Evolutionary conservation across 2,888 invertebrate genomes (phyloP).

Genomic region (Meganola albula): DNA sequence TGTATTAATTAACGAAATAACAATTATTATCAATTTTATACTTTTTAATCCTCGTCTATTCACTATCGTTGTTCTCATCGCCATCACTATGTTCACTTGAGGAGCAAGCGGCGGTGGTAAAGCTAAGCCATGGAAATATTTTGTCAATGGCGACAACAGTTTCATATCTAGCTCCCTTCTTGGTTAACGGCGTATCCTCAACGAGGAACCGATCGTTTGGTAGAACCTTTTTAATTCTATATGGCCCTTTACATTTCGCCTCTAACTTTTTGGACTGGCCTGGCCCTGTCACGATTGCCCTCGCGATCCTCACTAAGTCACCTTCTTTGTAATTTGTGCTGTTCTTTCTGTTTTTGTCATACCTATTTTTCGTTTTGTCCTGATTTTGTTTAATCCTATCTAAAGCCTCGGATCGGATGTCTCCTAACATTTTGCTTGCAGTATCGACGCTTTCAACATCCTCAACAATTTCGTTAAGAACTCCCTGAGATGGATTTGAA

Average conservation of each 20-base stretch:
- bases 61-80: background rate
- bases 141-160: no score
- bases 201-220: slow-evolving; percentile 13
- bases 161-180: no score
- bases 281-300: background rate
- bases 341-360: slow-evolving; percentile 1
- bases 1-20: no score
- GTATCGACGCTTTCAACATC: background rate
- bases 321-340: slow-evolving; percentile 1
- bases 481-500: no score
- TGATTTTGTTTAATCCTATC: background rate
- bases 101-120: no score
- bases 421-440: background rate
- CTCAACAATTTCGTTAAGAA: no score
- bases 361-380: background rate
- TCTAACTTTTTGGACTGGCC: slow-evolving; percentile 8
- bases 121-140: no score
- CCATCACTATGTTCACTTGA: background rate
- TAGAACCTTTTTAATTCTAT: slow-evolving; percentile 18
- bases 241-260: slow-evolving; percentile 19
- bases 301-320: slow-evolving; percentile 3
- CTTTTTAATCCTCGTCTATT: background rate
- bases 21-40: no score
- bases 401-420: background rate
- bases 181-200: no score